Conservation (phyloP, 92 coral and sea anemone genomes). For the Heliopora coerulea region DNA sequence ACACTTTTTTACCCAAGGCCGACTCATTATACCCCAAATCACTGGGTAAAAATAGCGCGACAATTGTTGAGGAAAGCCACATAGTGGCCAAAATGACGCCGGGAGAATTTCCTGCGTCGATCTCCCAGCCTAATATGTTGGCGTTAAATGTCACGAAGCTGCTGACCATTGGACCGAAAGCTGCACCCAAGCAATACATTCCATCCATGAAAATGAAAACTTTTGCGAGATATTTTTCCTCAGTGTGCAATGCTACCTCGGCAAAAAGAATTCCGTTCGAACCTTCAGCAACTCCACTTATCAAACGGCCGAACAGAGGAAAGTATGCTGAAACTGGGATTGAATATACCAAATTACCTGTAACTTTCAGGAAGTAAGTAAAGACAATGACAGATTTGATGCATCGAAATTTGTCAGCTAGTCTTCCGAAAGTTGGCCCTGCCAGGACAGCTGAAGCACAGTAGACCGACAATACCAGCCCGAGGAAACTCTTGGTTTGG, state of each 20-base stretch:
- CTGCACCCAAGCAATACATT: neutral
- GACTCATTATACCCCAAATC: neutral
- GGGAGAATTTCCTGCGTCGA: slow-evolving; percentile 2
- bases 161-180: neutral
- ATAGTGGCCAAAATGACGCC: neutral
- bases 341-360: neutral
- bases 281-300: slow-evolving; percentile 9
- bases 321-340: slow-evolving; percentile 11
- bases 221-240: neutral
- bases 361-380: neutral
- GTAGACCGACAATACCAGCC: neutral
- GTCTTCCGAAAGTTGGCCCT: neutral
- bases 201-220: neutral
- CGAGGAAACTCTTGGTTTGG: neutral
- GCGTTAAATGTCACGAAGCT: neutral
- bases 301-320: slow-evolving; percentile 4
- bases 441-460: neutral
- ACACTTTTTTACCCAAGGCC: neutral
- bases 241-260: neutral
- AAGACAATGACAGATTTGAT: neutral
- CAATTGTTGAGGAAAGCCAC: neutral
- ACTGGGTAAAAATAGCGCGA: neutral
- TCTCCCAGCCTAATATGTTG: neutral
- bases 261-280: slow-evolving; percentile 6
- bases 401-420: neutral